A percentile compares a stretch with the other conserved stretches of the same genome.
Conservation (phyloP, 2,113 vertebrate species). For the Amblyornis subalaris region DNA sequence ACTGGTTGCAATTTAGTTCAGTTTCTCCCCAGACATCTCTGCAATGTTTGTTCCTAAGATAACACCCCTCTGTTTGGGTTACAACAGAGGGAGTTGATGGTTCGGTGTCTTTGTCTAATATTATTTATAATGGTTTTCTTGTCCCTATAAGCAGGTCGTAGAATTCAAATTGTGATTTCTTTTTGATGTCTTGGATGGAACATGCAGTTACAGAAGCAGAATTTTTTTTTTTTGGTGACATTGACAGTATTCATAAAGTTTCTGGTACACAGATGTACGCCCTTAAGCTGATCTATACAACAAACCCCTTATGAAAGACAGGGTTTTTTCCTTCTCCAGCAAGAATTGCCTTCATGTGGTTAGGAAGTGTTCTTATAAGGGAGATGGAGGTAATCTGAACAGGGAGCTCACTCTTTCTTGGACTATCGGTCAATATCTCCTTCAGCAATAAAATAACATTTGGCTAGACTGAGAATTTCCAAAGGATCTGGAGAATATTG, state of each 20-base stretch:
- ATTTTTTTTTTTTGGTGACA: background rate
- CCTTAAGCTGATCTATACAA: background rate
- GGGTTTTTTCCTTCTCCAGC: background rate
- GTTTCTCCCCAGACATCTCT: background rate
- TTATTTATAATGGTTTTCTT: background rate
- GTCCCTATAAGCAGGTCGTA: background rate
- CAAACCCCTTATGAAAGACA: background rate
- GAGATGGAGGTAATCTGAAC: background rate
- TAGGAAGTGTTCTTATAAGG: background rate
- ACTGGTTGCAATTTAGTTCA: background rate
- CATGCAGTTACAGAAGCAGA: background rate
- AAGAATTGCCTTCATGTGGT: background rate
- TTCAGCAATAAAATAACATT: background rate
- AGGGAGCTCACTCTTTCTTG: background rate
- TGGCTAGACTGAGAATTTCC: background rate
- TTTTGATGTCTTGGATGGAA: background rate
- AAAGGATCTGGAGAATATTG: background rate
- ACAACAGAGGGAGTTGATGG: accelerated
- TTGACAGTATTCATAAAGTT: background rate
- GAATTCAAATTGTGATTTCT: background rate
- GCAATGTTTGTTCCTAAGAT: background rate
- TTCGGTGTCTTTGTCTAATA: background rate
- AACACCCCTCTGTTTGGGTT: background rate
- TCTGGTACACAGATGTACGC: background rate
- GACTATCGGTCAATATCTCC: background rate